Conservation (phyloP, 2,797 vertebrate genomes). For the Parotocinclus haroldoi region DNA sequence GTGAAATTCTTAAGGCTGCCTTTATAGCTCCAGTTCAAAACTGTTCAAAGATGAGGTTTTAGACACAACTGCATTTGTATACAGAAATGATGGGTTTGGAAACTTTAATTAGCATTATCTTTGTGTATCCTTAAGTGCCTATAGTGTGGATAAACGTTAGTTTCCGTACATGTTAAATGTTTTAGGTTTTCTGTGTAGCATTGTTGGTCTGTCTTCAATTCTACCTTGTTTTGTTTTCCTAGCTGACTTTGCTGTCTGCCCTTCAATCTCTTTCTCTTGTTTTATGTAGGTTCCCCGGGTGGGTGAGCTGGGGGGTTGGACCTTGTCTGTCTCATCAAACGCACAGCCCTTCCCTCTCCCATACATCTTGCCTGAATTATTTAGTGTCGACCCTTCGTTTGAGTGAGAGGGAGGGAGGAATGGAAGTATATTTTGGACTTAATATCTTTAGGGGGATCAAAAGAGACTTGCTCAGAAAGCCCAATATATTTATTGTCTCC, state of each 20-base stretch:
- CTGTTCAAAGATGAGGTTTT: no score
- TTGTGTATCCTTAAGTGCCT: background rate
- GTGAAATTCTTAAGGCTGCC: no score
- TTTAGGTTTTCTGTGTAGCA: background rate
- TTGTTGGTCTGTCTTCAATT: background rate
- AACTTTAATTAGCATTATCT: no score
- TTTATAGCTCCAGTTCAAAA: no score
- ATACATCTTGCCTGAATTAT: slow-evolving; percentile 46
- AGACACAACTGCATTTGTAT: no score
- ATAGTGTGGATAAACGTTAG: background rate
- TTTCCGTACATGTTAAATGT: background rate
- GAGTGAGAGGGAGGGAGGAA: slow-evolving; percentile 39
- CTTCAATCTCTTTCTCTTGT: slow-evolving; percentile 20
- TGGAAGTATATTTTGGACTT: slow-evolving; percentile 54
- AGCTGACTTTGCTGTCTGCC: background rate
- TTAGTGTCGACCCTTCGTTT: slow-evolving; percentile 44
- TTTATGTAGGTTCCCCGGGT: slow-evolving; percentile 60
- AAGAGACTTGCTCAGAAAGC: slow-evolving; percentile 58
- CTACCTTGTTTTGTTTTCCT: background rate
- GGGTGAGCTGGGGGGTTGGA: slow-evolving; percentile 51
- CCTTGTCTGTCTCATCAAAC: slow-evolving; percentile 58
- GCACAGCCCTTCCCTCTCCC: slow-evolving; percentile 56
- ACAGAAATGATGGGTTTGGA: no score
- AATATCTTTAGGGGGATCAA: slow-evolving; percentile 53
- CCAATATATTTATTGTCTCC: slow-evolving; percentile 53